These are phyloP conservation scores for Criorhina ranunculi DNA, from an alignment of 2,888 invertebrate genomes.

Conservation along the genomic window DNA sequence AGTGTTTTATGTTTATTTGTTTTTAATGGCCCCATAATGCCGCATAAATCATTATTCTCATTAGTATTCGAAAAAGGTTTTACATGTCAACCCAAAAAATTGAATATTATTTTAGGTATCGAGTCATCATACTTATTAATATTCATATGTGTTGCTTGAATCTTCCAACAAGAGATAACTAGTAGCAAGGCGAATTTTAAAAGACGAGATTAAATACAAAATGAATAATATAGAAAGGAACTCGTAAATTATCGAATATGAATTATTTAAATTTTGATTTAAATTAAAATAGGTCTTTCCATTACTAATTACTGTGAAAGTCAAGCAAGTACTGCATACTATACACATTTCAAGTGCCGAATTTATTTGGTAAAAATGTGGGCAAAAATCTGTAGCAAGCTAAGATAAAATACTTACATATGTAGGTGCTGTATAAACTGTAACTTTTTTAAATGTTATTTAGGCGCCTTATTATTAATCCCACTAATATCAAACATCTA, in stretches of 20 bases:
- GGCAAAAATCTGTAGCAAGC: too few species aligned
- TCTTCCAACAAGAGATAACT: constrained; percentile 58
- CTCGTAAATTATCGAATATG: constrained; percentile 41
- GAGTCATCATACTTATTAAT: constrained; percentile 70
- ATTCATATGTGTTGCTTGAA: constrained; percentile 66
- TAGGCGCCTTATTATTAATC: too few species aligned
- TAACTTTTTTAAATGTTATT: too few species aligned
- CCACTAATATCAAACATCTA: too few species aligned
- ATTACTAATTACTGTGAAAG: background rate
- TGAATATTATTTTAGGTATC: constrained; percentile 71
- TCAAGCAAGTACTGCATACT: background rate
- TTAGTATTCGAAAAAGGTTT: constrained; percentile 76
- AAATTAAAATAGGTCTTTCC: constrained; percentile 27
- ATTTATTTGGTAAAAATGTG: too few species aligned
- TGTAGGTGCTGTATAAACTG: too few species aligned
- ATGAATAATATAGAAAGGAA: constrained; percentile 42
- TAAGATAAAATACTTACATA: too few species aligned
- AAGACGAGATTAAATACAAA: constrained; percentile 38
- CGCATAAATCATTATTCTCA: constrained; percentile 79
- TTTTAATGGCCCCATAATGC: constrained; percentile 79
- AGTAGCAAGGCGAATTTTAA: constrained; percentile 50
- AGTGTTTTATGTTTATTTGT: constrained; percentile 79
- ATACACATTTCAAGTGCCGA: too few species aligned
- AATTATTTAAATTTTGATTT: constrained; percentile 35
- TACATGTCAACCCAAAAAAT: constrained; percentile 74